phyloP scores from a whole-genome alignment of 2,113 vertebrate genomes.

The Ifrita kowaldi region DNA sequence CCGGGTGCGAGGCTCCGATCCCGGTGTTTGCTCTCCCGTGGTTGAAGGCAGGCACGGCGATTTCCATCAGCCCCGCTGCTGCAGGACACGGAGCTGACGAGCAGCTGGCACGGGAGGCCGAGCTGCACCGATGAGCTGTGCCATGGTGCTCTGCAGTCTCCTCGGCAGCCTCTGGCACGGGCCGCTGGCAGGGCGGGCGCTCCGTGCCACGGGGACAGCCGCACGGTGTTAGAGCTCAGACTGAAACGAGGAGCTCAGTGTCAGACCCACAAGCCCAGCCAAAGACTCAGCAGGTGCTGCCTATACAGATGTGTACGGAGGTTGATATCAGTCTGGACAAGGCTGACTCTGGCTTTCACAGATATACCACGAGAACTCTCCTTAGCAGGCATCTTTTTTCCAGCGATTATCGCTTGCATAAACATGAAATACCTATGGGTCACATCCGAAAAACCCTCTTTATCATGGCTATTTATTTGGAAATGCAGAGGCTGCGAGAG shows the following conservation, averaged over 20 bases:
- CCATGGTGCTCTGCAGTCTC: not conserved
- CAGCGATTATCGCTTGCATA: not conserved
- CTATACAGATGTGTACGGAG: rapidly evolving
- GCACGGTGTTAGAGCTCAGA: not conserved
- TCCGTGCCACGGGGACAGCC: not conserved
- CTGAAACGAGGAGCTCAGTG: not conserved
- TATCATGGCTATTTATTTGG: not conserved
- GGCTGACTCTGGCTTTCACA: not conserved
- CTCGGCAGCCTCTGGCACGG: slow-evolving; percentile 4
- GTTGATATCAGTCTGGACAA: not conserved
- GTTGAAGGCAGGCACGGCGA: not conserved
- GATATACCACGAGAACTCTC: not conserved
- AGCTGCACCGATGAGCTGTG: not conserved
- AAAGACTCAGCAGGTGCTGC: not conserved
- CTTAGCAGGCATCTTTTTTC: not conserved
- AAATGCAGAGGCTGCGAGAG: not conserved
- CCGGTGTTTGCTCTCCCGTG: not conserved
- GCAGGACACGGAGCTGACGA: slow-evolving; percentile 18
- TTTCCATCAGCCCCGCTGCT: not conserved
- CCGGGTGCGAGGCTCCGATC: not conserved
- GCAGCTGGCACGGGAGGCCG: slow-evolving; percentile 9
- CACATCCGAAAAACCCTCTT: not conserved
- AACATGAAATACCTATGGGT: not conserved
- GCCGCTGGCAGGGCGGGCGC: not conserved
- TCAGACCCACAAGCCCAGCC: not conserved